phyloP scores from a whole-genome alignment of 2,113 vertebrate genomes.

The Paralichthys olivaceus region DNA sequence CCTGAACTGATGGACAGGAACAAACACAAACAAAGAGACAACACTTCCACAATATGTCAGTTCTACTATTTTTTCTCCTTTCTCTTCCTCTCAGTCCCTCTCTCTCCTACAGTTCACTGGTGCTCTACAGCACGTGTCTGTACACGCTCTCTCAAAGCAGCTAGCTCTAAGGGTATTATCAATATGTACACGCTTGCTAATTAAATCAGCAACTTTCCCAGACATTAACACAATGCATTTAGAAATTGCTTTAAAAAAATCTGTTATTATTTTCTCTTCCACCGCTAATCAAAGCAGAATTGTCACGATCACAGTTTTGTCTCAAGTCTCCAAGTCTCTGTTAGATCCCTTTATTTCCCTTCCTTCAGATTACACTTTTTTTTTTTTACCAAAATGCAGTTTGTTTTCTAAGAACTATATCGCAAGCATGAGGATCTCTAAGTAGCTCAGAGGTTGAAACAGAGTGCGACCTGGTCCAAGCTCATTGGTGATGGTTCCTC shows the following conservation, averaged over 20 bases:
- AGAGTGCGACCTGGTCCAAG: slow-evolving; percentile 43
- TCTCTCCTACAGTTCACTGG: too few species aligned
- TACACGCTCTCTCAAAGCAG: background rate
- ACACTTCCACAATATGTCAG: too few species aligned
- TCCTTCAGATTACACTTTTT: slow-evolving; percentile 9
- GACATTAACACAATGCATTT: background rate
- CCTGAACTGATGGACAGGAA: too few species aligned
- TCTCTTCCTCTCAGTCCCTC: too few species aligned
- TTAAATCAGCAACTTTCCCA: background rate
- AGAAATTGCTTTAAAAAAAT: background rate
- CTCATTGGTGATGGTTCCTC: slow-evolving; percentile 70
- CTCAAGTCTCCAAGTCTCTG: background rate
- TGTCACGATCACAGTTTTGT: background rate
- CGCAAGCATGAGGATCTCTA: slow-evolving; percentile 2
- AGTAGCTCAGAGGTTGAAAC: slow-evolving; percentile 42
- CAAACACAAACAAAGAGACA: too few species aligned
- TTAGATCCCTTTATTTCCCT: background rate
- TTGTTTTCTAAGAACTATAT: slow-evolving; percentile 15
- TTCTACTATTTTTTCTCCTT: too few species aligned
- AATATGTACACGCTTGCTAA: background rate
- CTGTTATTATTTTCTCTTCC: background rate
- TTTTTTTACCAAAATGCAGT: slow-evolving; percentile 3
- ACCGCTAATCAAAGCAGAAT: background rate
- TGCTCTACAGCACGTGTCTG: background rate
- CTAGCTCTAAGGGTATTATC: background rate